Conservation (phyloP, 1,140 invertebrate species). For the Hycleus phaleratus region DNA sequence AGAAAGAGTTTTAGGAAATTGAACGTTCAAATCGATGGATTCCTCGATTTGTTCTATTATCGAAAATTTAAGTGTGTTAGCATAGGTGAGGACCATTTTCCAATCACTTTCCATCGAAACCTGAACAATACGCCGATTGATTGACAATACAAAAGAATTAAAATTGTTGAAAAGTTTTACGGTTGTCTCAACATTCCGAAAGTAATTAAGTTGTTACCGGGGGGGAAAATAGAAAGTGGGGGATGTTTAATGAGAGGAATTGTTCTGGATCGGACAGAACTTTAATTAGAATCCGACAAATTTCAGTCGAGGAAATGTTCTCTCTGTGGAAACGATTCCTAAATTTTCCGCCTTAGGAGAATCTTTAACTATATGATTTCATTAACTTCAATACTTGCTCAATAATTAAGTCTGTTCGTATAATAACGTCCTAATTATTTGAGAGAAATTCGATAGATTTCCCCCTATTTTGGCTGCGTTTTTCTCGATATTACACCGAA, state of each 20-base stretch:
- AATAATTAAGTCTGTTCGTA: no score
- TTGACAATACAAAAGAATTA: neutral
- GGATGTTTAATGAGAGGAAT: conserved; percentile 18
- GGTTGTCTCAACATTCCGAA: conserved; percentile 3
- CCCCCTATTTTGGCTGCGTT: no score
- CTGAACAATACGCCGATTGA: no score
- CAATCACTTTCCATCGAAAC: no score
- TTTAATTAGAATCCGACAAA: conserved; percentile 18
- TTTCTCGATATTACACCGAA: no score
- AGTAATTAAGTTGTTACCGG: conserved; percentile 22
- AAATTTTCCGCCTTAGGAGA: neutral
- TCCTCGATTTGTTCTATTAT: no score
- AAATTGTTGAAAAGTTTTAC: neutral
- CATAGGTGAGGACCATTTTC: neutral
- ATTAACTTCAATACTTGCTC: conserved; percentile 2
- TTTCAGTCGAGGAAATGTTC: conserved; percentile 1
- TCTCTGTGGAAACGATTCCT: neutral
- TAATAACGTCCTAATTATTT: no score
- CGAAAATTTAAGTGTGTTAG: no score
- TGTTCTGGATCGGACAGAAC: conserved; percentile 22
- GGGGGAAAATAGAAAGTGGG: neutral
- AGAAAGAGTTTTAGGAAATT: no score
- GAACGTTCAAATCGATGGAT: no score
- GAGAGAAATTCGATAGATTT: no score
- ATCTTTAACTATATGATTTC: conserved; percentile 13